Conservation (phyloP, 2,113 vertebrate species). For the Platichthys flesus region DNA sequence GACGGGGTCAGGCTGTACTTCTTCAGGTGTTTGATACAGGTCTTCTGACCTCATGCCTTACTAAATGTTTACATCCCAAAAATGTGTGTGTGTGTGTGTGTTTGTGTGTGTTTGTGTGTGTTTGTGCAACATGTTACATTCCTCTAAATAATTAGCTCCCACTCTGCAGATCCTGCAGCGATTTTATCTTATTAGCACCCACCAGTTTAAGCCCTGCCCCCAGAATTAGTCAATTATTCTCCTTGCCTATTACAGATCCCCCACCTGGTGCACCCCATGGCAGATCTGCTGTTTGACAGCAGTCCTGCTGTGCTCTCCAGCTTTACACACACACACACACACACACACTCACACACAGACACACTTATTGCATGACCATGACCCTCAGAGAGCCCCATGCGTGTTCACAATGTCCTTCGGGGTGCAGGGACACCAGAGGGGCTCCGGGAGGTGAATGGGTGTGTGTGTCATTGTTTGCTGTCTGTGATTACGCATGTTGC, state of each 20-base stretch:
- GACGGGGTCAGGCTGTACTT: conserved; percentile 7
- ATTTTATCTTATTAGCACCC: conserved; percentile 40
- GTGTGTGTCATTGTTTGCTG: conserved; percentile 74
- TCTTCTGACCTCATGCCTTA: conserved; percentile 8
- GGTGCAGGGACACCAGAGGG: conserved; percentile 56
- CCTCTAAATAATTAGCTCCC: conserved; percentile 12
- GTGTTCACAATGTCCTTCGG: conserved; percentile 60
- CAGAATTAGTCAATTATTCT: conserved; percentile 49
- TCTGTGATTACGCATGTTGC: conserved; percentile 67
- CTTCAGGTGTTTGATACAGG: conserved; percentile 4
- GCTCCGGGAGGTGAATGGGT: conserved; percentile 51
- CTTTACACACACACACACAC: conserved; percentile 42
- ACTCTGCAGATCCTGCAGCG: conserved; percentile 43
- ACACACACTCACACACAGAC: conserved; percentile 37
- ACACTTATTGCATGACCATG: conserved; percentile 56
- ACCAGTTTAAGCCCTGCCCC: conserved; percentile 41
- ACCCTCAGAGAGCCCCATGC: conserved; percentile 60
- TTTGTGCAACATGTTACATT: conserved; percentile 1
- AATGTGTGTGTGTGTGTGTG: neutral
- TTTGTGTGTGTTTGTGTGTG: neutral
- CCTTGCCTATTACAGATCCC: conserved; percentile 53
- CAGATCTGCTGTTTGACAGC: conserved; percentile 75
- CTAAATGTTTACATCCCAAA: no score
- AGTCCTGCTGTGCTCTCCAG: conserved; percentile 65
- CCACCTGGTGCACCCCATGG: conserved; percentile 58